A percentile compares a stretch with the other conserved stretches of the same genome.
Evolutionary conservation across 2,888 invertebrate genomes (phyloP).

Genomic region (Leistus spinibarbis): DNA sequence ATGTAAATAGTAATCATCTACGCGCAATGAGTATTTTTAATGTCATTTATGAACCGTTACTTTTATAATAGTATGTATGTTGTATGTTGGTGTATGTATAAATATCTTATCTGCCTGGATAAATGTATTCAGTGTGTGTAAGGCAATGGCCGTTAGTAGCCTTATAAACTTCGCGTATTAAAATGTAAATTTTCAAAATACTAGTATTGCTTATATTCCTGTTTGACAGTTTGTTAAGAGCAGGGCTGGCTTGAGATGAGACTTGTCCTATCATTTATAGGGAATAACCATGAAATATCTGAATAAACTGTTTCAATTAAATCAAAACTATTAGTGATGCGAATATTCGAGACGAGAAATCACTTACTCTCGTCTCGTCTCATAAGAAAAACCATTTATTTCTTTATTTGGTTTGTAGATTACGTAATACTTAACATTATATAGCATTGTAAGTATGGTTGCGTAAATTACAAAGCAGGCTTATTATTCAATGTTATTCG

Average conservation of each 20-base stretch:
- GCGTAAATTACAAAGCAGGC: too few species aligned
- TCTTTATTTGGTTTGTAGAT: too few species aligned
- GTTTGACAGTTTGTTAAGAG: not conserved
- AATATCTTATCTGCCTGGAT: constrained; percentile 17
- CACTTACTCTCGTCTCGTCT: too few species aligned
- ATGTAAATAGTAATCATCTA: constrained; percentile 1
- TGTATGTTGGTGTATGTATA: not conserved
- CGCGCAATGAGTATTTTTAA: not conserved
- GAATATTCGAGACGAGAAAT: too few species aligned
- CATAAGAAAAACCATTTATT: too few species aligned
- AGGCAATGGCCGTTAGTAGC: constrained; percentile 35
- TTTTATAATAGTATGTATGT: constrained; percentile 17
- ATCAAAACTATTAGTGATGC: too few species aligned
- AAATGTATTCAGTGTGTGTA: constrained; percentile 1
- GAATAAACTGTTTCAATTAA: too few species aligned
- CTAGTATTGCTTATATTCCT: not conserved
- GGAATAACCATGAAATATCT: too few species aligned
- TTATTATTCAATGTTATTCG: too few species aligned
- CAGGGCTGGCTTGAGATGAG: not conserved
- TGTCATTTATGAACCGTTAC: constrained; percentile 21
- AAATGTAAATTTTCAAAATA: not conserved
- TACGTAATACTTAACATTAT: too few species aligned
- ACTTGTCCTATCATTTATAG: too few species aligned
- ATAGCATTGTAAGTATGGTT: too few species aligned
- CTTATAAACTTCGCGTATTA: constrained; percentile 28